Percentiles rank a stretch among this genome's conserved stretches.
Evolutionary conservation across 2,888 invertebrate genomes (phyloP).

Genomic region (Lottia scabra): DNA sequence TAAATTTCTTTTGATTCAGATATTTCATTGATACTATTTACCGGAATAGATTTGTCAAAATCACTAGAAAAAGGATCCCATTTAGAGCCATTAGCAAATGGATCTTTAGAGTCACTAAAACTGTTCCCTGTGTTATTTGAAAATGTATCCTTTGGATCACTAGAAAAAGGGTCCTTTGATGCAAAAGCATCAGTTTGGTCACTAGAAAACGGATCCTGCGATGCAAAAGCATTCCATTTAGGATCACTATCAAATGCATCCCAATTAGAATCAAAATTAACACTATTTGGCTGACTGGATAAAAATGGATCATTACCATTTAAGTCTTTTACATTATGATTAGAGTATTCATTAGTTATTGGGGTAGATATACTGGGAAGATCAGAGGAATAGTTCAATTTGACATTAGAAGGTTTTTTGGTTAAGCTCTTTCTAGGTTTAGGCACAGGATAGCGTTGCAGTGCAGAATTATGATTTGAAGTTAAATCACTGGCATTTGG

Average conservation of each 20-base stretch:
- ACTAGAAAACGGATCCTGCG: background rate
- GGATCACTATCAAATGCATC: background rate
- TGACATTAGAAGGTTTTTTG: background rate
- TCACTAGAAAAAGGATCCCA: too few relatives aligned
- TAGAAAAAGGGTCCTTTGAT: background rate
- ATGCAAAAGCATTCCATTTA: background rate
- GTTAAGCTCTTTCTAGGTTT: conserved; percentile 12
- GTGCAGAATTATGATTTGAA: background rate
- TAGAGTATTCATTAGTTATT: background rate
- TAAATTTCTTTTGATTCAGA: too few relatives aligned
- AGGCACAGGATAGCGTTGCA: conserved; percentile 14
- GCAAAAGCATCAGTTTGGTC: background rate
- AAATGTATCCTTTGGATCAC: too few relatives aligned
- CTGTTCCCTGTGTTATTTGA: too few relatives aligned
- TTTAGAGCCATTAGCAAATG: too few relatives aligned
- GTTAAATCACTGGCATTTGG: conserved; percentile 11
- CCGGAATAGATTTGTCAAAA: too few relatives aligned
- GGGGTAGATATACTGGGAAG: background rate
- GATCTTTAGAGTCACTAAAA: too few relatives aligned
- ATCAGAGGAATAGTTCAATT: background rate
- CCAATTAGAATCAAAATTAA: background rate
- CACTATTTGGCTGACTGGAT: background rate
- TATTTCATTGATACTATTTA: too few relatives aligned
- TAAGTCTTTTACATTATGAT: background rate
- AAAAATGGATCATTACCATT: background rate